Percentiles rank a stretch among this genome's conserved stretches.
phyloP scores from a whole-genome alignment of 2,888 invertebrate species.

The Drosophila yooni region DNA sequence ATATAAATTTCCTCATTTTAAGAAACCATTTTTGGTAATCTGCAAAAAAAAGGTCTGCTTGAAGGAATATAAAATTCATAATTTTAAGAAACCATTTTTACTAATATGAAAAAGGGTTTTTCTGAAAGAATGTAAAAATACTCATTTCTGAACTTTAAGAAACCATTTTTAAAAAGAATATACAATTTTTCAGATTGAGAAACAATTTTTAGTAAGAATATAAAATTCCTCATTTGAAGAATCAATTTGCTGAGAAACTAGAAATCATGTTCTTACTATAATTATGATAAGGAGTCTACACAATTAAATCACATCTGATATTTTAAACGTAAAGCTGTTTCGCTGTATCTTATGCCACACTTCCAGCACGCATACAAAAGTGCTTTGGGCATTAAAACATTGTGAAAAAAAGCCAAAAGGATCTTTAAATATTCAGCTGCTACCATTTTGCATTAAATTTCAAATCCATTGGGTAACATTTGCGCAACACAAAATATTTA shows the following conservation, averaged over 20 bases:
- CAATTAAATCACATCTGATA: not conserved
- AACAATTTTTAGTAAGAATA: no score
- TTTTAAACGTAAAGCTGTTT: not conserved
- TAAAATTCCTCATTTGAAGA: not conserved
- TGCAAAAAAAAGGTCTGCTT: no score
- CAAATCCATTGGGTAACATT: constrained; percentile 4
- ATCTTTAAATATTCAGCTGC: not conserved
- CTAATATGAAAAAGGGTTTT: no score
- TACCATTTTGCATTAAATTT: not conserved
- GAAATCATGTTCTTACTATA: not conserved
- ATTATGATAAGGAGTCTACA: not conserved
- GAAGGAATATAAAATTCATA: no score
- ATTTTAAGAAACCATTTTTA: not conserved
- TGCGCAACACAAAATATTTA: not conserved
- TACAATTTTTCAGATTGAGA: no score
- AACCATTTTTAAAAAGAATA: no score
- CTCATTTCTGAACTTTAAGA: no score
- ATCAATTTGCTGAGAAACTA: not conserved
- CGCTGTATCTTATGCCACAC: not conserved
- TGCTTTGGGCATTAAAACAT: not conserved
- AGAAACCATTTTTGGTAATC: no score
- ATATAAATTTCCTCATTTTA: not conserved
- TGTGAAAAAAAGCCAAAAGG: not conserved
- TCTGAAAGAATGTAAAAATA: fast-evolving
- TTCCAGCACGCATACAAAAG: not conserved